A percentile compares a stretch with the other conserved stretches of the same genome.
Conservation (phyloP, 1,140 invertebrate genomes). For the Drosophila bipectinata region DNA sequence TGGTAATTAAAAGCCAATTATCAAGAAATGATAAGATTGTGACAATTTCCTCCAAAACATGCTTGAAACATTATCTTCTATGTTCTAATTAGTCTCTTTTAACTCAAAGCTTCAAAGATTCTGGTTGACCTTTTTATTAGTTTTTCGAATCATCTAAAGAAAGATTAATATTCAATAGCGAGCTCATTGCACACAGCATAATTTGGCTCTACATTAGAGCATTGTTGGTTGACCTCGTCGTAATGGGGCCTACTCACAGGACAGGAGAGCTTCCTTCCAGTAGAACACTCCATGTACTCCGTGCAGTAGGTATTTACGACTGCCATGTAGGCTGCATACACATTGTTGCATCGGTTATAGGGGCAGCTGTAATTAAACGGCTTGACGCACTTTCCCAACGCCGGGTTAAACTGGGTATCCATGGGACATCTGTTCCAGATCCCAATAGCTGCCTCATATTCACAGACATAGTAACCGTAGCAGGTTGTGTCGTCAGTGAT, state of each 20-base stretch:
- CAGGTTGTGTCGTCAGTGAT: neutral
- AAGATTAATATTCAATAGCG: too few species aligned
- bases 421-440: neutral
- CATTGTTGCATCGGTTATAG: constrained; percentile 1
- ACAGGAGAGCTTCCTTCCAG: neutral
- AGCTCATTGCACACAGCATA: neutral
- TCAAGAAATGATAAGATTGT: neutral
- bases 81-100: too few species aligned
- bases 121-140: too few species aligned
- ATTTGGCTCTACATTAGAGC: neutral
- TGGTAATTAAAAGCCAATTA: neutral
- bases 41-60: neutral
- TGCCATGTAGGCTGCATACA: neutral
- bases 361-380: neutral
- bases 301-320: neutral
- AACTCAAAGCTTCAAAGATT: too few species aligned
- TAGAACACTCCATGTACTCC: neutral
- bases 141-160: too few species aligned
- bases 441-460: neutral
- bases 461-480: neutral
- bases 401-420: neutral
- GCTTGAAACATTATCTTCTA: neutral
- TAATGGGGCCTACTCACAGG: neutral
- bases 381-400: neutral
- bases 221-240: constrained; percentile 1